A percentile compares a stretch with the other conserved stretches of the same genome.
phyloP scores from a whole-genome alignment of 2,113 vertebrate species.

The Phylloscopus trochilus region DNA sequence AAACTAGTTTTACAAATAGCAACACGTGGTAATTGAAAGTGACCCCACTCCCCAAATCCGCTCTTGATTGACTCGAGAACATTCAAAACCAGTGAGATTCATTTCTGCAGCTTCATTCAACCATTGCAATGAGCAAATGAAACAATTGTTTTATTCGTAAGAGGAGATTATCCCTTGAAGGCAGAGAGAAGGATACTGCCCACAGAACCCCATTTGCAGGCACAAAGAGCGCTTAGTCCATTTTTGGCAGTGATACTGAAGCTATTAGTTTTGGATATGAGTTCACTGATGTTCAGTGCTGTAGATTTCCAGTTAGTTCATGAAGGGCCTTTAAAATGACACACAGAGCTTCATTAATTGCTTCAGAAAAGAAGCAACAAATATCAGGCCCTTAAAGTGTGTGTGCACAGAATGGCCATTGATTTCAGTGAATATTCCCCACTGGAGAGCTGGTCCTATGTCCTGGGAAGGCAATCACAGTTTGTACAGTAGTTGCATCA shows the following conservation, averaged over 20 bases:
- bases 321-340: conserved; percentile 58
- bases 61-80: not conserved
- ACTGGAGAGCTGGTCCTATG: not conserved
- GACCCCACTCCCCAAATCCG: not conserved
- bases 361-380: conserved; percentile 38
- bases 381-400: not conserved
- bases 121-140: conserved; percentile 31
- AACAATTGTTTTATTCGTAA: conserved; percentile 66
- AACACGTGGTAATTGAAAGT: not conserved
- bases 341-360: conserved; percentile 64
- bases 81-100: not conserved
- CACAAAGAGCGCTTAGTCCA: conserved; percentile 48
- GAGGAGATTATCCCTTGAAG: conserved; percentile 60
- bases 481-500: not conserved
- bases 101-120: conserved; percentile 56
- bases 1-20: not conserved
- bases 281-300: conserved; percentile 50
- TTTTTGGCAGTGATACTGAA: conserved; percentile 52
- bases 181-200: conserved; percentile 54
- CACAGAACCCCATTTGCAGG: conserved; percentile 46
- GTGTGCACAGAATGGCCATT: conserved; percentile 37
- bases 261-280: conserved; percentile 56
- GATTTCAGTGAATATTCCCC: conserved; percentile 1
- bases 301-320: conserved; percentile 53
- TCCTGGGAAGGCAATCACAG: not conserved